Evolutionary conservation across 2,113 vertebrate species (phyloP), one percentile per base, ranked within the genome.

Genomic region (Cheilinus undulatus): DNA sequence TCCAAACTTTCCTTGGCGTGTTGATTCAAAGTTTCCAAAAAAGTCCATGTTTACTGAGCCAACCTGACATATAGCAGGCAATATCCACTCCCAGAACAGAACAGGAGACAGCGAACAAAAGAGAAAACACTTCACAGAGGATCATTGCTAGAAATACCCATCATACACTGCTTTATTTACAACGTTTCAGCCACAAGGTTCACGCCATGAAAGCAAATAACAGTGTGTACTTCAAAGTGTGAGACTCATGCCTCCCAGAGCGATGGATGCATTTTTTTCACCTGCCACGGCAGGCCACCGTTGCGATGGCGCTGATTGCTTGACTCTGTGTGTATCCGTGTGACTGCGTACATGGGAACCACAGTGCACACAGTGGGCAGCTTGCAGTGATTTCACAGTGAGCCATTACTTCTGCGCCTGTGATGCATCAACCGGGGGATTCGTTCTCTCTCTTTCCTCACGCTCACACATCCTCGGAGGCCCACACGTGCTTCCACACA

Each of bases 391-490:
- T 71, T 65, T 84, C 73, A 66, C 57, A 58, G 74, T 65, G 72
- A 80, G 60, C 53, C 69, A 84, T 86, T 83, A 71, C 63, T 78
- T 82, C 78, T 80, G 77, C 75, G 65, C 64, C 69, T 75, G 61
- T 50, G 58, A 83, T 85, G 71, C 64, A 85, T 86, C 80, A 82
- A 77, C 51, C 69, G 59, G 63, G 32, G 80, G n/a, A 86, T 84
- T 82, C 66, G 69, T 84, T 82, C 73, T 69, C 32, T 24, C 0
- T 63, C 6, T 65, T 6, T n/a, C n/a, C n/a, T n/a, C n/a, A n/a
- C n/a, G n/a, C n/a, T n/a, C n/a, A n/a, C n/a, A n/a, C n/a, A n/a
- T n/a, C n/a, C n/a, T n/a, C n/a, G n/a, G n/a, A n/a, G n/a, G n/a
- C n/a, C n/a, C n/a, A n/a, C n/a, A n/a, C n/a, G n/a, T n/a, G 0